Evolutionary conservation across 2,888 invertebrate species (phyloP), one percentile per base, ranked within the genome.

Genomic region (Chironomus riparius): DNA sequence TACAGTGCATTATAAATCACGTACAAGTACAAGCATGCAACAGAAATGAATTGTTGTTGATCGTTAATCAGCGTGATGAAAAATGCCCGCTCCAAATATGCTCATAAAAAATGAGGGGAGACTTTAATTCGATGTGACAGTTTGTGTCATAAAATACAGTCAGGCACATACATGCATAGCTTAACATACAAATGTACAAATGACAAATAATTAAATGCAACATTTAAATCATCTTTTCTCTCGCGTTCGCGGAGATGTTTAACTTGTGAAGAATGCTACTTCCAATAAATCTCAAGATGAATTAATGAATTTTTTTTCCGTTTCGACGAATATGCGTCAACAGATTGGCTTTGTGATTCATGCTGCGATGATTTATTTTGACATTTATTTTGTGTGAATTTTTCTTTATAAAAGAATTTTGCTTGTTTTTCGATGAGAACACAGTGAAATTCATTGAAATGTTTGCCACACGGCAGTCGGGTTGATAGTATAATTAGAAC

Each of bases 131-230:
- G 21, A 70, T 47, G 47, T 47, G 70, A 70, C 70, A 70, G 21
- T 15, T 69, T 38, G 0, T 18, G 47, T n/a, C 7, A 69, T 47
- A 47, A 70, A 70, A 71, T 24, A 70, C 50, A 50, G 0, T 21
- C 15, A 22, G 24, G 47, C n/a, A 38, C 38, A 13, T 48, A 18
- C n/a, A n/a, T 6, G 21, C 18, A 65, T 15, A 10, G 18, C 21
- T 13, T 15, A 47, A 47, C 70, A 70, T 68, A 13, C 68, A 68
- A 70, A 47, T 28, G 28, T 28, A 24, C 21, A 18, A n/a, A 21
- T 71, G 71, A 48, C 38, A 48, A 56, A 71, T 71, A 71, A 71
- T 71, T 56, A 71, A 71, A 71, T 56, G 71, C 50, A 56, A 22
- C 71, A 71, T 50, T 38, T 71, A 71, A 71, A 71, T 71, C 71